Base-by-base conservation (phyloP, 2,113 vertebrate genomes). In the Ceratotherium simum region DNA sequence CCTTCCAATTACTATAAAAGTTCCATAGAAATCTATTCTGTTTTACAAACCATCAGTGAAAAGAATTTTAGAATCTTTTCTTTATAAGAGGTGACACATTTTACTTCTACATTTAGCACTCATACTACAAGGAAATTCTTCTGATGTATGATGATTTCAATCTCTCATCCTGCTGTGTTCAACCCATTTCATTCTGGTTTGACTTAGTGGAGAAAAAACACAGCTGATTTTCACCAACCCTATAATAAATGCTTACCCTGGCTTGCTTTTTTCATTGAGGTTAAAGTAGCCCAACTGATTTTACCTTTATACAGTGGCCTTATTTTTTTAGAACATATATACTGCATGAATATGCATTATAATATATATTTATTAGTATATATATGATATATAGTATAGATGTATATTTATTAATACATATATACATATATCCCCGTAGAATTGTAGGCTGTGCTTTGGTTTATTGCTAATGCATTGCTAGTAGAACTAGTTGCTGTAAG, bases 61-160 rank as follows among this genome's bases (percentile, higher is more conserved):
- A 48, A 89, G 27, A 79, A 7, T 36, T 89, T 69, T 51, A 91
- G 16, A 93, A 65, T 29, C 6, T 81, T 84, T 88, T 88, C 31
- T 39, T 79, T 60, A 76, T 84, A 60, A 70, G 10, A 93, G 27
- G 54, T 69, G 18, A 64, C 88, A 31, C 2, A 31, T 73, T 93
- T 82, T 82, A 64, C 11, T 86, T 58, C 36, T 80, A 58, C 6
- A 88, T 70, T 65, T 86, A 93, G 75, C 56, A 86, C 42, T 97
- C 14, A 73, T 58, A 36, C 31, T 60, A 81, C 3, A 6, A 62
- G 6, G 31, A 84, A 56, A 62, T 67, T 95, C 33, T 90, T 81
- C 16, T 89, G 54, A 31, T 36, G 65, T 4, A 29, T 67, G 91
- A 42, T 78, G 29, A 25, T 83, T 72, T 62, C 73, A 95, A 29